Conservation (phyloP, 2,113 vertebrate species). For the Calonectris borealis region DNA sequence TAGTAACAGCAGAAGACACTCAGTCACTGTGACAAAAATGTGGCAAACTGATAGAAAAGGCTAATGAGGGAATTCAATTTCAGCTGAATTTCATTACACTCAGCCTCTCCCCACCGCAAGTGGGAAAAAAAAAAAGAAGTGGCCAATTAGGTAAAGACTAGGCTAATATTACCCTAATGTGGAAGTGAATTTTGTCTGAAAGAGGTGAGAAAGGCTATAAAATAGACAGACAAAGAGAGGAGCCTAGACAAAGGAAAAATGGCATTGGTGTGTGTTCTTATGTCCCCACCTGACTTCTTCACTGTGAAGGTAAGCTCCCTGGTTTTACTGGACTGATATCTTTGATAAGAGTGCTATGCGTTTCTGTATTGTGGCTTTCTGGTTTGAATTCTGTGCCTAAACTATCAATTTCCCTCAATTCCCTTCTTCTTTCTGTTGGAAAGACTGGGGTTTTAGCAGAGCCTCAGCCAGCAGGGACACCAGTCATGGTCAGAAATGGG, state of each 20-base stretch:
- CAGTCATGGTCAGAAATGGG: neutral
- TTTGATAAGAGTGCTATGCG: neutral
- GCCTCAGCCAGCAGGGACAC: neutral
- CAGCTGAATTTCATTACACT: neutral
- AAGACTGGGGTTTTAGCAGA: neutral
- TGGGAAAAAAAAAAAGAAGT: no score
- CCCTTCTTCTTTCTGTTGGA: neutral
- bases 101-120: neutral
- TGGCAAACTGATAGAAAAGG: neutral
- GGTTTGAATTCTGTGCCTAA: neutral
- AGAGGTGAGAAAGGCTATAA: neutral
- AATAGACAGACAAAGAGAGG: neutral
- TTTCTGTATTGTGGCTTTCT: neutral
- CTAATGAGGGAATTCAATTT: neutral
- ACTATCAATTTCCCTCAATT: neutral
- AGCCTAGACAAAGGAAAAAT: neutral
- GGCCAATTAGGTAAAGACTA: neutral
- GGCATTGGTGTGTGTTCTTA: neutral
- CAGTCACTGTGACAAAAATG: slow-evolving; percentile 21
- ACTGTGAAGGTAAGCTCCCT: neutral
- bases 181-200: neutral
- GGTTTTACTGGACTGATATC: neutral
- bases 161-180: neutral
- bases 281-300: neutral
- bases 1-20: slow-evolving; percentile 1